Evolutionary conservation across 2,888 invertebrate species (phyloP), one percentile per base, ranked within the genome.

Genomic region (Pandemis corylana): DNA sequence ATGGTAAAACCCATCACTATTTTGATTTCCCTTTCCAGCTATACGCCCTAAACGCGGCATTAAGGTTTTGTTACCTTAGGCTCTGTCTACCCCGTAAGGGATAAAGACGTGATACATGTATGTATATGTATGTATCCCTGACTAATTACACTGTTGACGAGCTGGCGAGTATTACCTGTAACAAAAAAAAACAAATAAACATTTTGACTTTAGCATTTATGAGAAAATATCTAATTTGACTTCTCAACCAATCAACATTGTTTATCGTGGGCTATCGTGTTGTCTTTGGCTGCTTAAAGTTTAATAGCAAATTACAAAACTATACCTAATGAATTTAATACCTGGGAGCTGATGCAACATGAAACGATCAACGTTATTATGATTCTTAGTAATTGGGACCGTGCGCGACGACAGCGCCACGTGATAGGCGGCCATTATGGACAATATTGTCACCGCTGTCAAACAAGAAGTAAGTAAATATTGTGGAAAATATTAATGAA

Each of bases 161-260:
- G 9, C 2, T 15, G 9, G 7, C 20, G 20, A 20, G 56, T 7
- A 0, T 56, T 64, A 73, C 72, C 72, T 73, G 72, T 56, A 73
- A 73, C 63, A 73, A 64, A 56, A 46, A 64, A 20, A 53, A 68
- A 51, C 36, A 64, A 28, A 51, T 72, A n/a, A 61, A 20, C 7
- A 59, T 59, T 10, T 28, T 20, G n/a, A 12, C 5, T 36, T 36
- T 44, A 20, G 12, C 63, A 51, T 7, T 0, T n/a, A 2, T 10
- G 6, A 13, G 12, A 49, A 12, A 49, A 13, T 13, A 46, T 2
- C 5, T 12, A 12, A 5, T 46, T 46, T 12, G 4, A 7, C n/a
- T 51, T n/a, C 44, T 44, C 1, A 44, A 51, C 51, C n/a, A n/a
- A 6, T n/a, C 6, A n/a, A 5, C 12, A n/a, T 6, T 51, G 7